Evolutionary conservation across 2,113 vertebrate species (phyloP).

Genomic region (Thamnophis sirtalis): DNA sequence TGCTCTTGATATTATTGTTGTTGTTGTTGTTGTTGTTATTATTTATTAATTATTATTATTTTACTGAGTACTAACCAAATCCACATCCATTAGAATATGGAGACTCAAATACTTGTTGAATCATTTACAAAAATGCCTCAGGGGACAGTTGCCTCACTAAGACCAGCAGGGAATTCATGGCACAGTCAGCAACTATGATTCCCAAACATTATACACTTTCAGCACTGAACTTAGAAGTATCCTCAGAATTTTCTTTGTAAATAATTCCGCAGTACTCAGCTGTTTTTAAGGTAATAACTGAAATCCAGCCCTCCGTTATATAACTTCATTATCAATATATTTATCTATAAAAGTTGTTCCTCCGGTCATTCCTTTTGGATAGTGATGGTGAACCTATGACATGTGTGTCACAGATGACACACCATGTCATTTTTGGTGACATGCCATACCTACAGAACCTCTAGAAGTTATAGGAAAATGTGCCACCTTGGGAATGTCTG

Average conservation of each 20-base stretch:
- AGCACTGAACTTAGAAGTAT: background rate
- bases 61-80: background rate
- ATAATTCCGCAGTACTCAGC: background rate
- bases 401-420: background rate
- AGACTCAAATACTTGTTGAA: background rate
- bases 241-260: background rate
- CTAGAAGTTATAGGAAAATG: background rate
- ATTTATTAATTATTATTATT: no score
- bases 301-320: background rate
- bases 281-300: background rate
- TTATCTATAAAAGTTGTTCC: background rate
- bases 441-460: background rate
- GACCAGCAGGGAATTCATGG: background rate
- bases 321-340: background rate
- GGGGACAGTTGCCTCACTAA: background rate
- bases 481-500: background rate
- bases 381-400: background rate
- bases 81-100: background rate
- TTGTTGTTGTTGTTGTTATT: no score
- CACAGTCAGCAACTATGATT: background rate
- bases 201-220: background rate
- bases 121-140: background rate
- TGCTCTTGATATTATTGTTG: background rate
- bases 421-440: background rate
- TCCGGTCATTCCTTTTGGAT: background rate